phyloP scores from a whole-genome alignment of 1,140 invertebrate species.

The Drosophila rufa region DNA sequence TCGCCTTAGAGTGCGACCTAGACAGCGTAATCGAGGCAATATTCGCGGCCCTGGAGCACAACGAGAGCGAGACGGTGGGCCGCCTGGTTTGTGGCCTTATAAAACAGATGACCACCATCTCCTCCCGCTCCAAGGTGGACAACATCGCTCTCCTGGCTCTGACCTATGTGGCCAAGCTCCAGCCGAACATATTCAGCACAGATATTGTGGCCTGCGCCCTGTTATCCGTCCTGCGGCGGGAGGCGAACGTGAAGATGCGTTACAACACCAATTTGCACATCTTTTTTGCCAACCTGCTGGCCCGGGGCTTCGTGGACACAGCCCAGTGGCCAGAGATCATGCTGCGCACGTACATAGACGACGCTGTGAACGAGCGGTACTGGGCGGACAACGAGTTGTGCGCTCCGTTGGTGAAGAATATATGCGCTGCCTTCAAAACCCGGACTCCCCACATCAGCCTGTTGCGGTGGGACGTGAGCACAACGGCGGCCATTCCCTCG shows the following conservation, averaged over 20 bases:
- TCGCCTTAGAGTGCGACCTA: conserved; percentile 87
- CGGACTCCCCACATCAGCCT: conserved; percentile 89
- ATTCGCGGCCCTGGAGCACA: conserved; percentile 87
- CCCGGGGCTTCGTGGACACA: conserved; percentile 92
- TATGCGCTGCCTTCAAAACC: conserved; percentile 94
- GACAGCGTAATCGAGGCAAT: conserved; percentile 87
- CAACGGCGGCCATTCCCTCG: conserved; percentile 71
- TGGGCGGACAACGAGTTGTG: conserved; percentile 98
- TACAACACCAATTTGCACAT: conserved; percentile 93
- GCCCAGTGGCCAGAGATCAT: conserved; percentile 92
- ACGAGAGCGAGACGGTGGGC: conserved; percentile 88
- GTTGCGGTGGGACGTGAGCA: conserved; percentile 87
- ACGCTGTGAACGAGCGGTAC: conserved; percentile 95
- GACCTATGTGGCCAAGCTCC: conserved; percentile 92
- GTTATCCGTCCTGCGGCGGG: conserved; percentile 92
- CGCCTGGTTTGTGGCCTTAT: conserved; percentile 88
- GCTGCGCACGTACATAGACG: conserved; percentile 95
- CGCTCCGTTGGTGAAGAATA: conserved; percentile 96
- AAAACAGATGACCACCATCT: conserved; percentile 87
- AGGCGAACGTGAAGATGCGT: conserved; percentile 88
- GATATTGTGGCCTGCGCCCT: conserved; percentile 93
- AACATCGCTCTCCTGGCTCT: conserved; percentile 91
- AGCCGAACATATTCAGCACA: conserved; percentile 91
- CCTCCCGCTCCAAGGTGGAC: conserved; percentile 92
- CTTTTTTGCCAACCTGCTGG: conserved; percentile 93